Evolutionary conservation across 37 sponge, comb jelly and placozoan genomes (phyloP).

Genomic region (Hexactinellida sp.): DNA sequence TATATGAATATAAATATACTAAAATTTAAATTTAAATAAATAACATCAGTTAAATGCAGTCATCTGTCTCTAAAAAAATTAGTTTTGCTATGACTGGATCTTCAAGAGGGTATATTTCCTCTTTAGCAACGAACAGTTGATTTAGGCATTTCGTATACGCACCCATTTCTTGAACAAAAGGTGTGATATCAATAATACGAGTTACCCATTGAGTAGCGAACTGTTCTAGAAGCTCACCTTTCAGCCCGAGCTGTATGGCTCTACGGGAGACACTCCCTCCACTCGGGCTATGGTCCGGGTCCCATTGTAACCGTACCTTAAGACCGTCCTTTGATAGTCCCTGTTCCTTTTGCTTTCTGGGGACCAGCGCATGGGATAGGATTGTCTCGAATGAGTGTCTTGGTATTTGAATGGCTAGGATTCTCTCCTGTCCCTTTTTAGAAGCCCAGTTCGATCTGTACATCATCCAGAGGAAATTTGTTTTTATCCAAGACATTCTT

Average conservation of each 20-base stretch:
- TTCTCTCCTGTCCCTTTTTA: constrained; percentile 36
- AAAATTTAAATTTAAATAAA: too few species aligned
- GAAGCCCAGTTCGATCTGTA: constrained; percentile 57
- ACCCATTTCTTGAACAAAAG: constrained; percentile 39
- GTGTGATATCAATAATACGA: constrained; percentile 46
- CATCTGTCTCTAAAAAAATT: constrained; percentile 10
- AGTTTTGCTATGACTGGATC: constrained; percentile 14
- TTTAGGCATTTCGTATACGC: constrained; percentile 27
- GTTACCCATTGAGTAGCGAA: constrained; percentile 53
- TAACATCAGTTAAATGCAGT: too few species aligned
- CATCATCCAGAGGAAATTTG: constrained; percentile 83
- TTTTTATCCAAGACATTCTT: constrained; percentile 76
- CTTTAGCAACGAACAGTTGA: constrained; percentile 36
- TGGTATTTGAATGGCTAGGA: constrained; percentile 53
- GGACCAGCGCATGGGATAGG: constrained; percentile 25
- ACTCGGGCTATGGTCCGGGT: constrained; percentile 53
- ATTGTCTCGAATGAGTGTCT: constrained; percentile 50
- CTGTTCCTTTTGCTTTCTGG: constrained; percentile 28
- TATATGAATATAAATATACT: not conserved
- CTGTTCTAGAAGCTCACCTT: constrained; percentile 36
- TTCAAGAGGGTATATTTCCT: constrained; percentile 35
- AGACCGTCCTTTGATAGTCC: not conserved
- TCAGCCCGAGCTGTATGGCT: constrained; percentile 61
- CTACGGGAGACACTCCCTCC: constrained; percentile 35
- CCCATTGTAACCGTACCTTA: constrained; percentile 61